Evolutionary conservation across 2,113 vertebrate species (phyloP).

Genomic region (Cromileptes altivelis): DNA sequence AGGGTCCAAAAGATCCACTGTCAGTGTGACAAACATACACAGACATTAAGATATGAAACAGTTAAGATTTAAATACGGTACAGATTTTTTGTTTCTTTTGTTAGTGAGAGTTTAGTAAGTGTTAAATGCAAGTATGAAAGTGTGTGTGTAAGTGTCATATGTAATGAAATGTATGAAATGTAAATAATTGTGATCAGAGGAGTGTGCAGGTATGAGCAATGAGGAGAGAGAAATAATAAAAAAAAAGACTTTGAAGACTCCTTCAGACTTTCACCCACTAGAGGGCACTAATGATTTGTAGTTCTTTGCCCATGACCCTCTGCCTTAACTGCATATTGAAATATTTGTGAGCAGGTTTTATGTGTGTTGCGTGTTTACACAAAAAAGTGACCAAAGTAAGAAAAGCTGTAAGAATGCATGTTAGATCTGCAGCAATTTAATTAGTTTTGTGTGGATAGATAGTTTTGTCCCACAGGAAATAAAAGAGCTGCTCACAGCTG

Average conservation of each 20-base stretch:
- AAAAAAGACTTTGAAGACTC: too few relatives aligned
- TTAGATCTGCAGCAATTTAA: not conserved
- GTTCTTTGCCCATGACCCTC: not conserved
- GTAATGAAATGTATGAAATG: too few relatives aligned
- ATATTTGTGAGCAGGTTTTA: not conserved
- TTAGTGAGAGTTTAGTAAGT: too few relatives aligned
- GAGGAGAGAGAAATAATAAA: too few relatives aligned
- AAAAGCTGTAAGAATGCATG: not conserved
- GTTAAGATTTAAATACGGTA: too few relatives aligned
- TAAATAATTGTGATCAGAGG: too few relatives aligned
- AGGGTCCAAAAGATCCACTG: not conserved
- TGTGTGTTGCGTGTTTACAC: not conserved
- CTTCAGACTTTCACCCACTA: constrained; percentile 55
- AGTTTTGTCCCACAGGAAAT: not conserved
- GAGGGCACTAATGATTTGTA: constrained; percentile 52
- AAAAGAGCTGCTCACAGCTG: not conserved
- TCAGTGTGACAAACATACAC: too few relatives aligned
- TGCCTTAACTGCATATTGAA: not conserved
- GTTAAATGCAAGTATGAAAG: too few relatives aligned
- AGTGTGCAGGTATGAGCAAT: too few relatives aligned
- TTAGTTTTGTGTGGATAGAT: not conserved
- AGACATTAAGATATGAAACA: too few relatives aligned
- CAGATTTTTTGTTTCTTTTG: too few relatives aligned
- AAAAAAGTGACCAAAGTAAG: not conserved
- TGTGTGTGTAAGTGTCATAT: too few relatives aligned